Base-by-base conservation (phyloP, 2,888 invertebrate species). In the Gymnoscelis rufifasciata region DNA sequence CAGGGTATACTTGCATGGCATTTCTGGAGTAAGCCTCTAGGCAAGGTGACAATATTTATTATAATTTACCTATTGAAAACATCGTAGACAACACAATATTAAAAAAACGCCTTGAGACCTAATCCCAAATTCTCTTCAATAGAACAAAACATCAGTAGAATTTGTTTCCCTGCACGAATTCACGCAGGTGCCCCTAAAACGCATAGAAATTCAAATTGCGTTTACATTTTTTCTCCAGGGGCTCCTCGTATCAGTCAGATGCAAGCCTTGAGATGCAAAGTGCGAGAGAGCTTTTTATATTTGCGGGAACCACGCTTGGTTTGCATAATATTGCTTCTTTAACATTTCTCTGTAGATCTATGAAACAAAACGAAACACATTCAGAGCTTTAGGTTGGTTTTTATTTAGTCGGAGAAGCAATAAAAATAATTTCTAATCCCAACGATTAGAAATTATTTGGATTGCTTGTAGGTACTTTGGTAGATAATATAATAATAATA, bases 261-360 rank as follows among this genome's bases (percentile, higher is more conserved):
- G 86, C 86, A 84, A 78, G 79, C 87, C 87, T 87, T 87, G 86
- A 83, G 82, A 87, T 88, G 86, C 87, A 87, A 87, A 87, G 84
- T 83, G 80, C 69, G 79, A 76, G 78, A 78, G 78, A 74, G 81
- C 81, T 86, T 87, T 86, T 86, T 86, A 83, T 86, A 83, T 84
- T 84, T 87, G 81, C 77, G 81, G 78, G 70, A 78, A 74, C 81
- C 75, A 82, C 76, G 77, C 71, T 74, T 65, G 74, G 74, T 88
- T 88, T 87, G 82, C 88, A 88, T 88, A 88, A 88, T 88, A 89
- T 88, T 88, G 87, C 88, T 88, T 88, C 83, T 73, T 84, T 81
- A 86, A 83, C 82, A 81, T 84, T 83, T 68, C 74, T 72, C 73
- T 74, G 69, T 72, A 67, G 66, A 70, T 67, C 72, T 71, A 73